Percentiles rank a stretch among this genome's conserved stretches.
Evolutionary conservation across 2,797 vertebrate genomes (phyloP).

Genomic region (Gastrophryne carolinensis): DNA sequence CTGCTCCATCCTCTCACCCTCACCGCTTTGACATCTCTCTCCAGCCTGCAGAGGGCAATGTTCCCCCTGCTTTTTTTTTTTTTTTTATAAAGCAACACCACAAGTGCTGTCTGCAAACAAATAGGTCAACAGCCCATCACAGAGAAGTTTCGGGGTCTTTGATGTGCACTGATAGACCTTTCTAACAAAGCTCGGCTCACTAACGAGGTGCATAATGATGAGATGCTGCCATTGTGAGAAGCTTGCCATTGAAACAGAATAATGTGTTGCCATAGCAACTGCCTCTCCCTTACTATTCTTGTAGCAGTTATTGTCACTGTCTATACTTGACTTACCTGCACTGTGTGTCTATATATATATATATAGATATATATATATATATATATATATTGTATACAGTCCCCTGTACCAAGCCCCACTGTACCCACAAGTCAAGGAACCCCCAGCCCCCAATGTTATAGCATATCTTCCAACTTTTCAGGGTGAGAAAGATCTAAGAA

Average conservation of each 20-base stretch:
- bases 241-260: neutral
- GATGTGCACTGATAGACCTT: neutral
- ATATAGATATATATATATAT: neutral
- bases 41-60: too few relatives aligned
- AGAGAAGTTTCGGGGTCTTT: neutral
- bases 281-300: neutral
- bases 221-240: neutral
- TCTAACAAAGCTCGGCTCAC: constrained; percentile 3
- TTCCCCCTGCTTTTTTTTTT: too few relatives aligned
- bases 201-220: neutral
- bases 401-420: too few relatives aligned
- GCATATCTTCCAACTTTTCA: too few relatives aligned
- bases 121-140: neutral
- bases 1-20: neutral
- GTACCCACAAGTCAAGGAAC: too few relatives aligned
- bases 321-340: neutral
- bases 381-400: neutral
- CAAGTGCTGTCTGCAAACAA: neutral
- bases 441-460: too few relatives aligned
- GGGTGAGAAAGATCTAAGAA: too few relatives aligned
- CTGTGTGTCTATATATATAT: neutral
- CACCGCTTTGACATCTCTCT: neutral
- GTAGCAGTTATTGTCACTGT: neutral
- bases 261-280: constrained; percentile 5
- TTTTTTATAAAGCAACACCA: too few relatives aligned